phyloP scores from a whole-genome alignment of 2,797 vertebrate genomes.

The Rhynchonycteris naso region DNA sequence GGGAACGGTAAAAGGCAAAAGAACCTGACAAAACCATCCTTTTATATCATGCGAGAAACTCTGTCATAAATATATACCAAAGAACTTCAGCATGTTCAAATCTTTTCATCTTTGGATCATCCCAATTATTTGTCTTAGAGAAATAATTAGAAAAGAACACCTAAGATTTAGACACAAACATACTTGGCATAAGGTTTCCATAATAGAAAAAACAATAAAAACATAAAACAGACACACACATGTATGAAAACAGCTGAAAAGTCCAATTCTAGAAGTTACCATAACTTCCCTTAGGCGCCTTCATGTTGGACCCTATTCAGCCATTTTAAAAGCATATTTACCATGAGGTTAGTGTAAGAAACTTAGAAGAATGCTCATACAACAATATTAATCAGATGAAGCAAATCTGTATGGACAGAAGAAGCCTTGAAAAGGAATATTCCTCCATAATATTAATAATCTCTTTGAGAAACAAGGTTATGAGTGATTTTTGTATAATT shows the following conservation, averaged over 20 bases:
- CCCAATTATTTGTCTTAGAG: slow-evolving; percentile 25
- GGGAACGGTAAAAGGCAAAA: background rate
- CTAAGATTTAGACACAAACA: background rate
- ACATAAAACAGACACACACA: background rate
- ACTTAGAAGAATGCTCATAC: slow-evolving; percentile 6
- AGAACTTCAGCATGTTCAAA: background rate
- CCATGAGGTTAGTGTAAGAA: slow-evolving; percentile 30
- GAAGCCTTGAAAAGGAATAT: background rate
- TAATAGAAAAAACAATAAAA: background rate
- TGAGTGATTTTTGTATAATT: background rate
- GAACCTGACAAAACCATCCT: background rate
- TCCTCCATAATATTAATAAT: background rate
- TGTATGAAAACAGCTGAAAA: background rate
- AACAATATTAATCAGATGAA: slow-evolving; percentile 3
- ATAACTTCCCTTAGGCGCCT: background rate
- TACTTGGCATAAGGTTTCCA: slow-evolving; percentile 13
- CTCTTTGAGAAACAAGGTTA: background rate
- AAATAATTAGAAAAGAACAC: background rate
- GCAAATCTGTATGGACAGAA: background rate
- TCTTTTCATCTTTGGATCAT: slow-evolving; percentile 20
- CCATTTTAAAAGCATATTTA: slow-evolving; percentile 30
- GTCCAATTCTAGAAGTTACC: background rate
- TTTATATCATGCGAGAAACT: background rate
- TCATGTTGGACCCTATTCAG: background rate
- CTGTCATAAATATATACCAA: background rate